Percentiles rank a stretch among this genome's conserved stretches.
Evolutionary conservation across 2,113 vertebrate species (phyloP).

Genomic region (Chaenocephalus aceratus): DNA sequence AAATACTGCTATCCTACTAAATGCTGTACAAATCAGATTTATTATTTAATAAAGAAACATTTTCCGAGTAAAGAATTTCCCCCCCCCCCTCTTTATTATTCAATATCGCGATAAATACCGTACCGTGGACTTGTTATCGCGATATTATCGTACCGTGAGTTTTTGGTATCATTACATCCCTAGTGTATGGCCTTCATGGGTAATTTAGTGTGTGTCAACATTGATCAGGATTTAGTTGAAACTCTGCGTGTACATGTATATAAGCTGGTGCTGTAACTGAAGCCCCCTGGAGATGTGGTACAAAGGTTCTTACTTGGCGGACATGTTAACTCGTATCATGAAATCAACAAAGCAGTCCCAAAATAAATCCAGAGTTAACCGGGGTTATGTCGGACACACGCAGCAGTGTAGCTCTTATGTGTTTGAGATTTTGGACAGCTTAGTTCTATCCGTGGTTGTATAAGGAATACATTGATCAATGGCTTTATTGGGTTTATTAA

Average conservation of each 20-base stretch:
- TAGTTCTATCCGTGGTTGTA: neutral
- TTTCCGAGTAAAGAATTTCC: too few species aligned
- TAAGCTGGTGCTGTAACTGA: conserved; percentile 2
- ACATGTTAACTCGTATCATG: too few species aligned
- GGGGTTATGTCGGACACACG: neutral
- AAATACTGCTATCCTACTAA: too few species aligned
- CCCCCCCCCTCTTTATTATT: too few species aligned
- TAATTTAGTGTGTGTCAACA: neutral
- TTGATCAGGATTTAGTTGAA: neutral
- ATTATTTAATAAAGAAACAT: too few species aligned
- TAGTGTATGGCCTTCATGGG: neutral
- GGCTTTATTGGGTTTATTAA: neutral
- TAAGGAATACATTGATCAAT: neutral
- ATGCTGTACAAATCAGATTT: too few species aligned
- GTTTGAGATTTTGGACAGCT: neutral
- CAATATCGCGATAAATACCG: too few species aligned
- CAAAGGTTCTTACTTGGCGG: neutral
- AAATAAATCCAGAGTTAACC: neutral
- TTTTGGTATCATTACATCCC: too few species aligned
- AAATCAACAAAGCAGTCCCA: neutral
- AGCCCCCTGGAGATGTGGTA: neutral
- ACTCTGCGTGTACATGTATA: neutral
- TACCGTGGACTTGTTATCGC: too few species aligned
- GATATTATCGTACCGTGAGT: too few species aligned
- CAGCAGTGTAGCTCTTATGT: neutral